These are phyloP conservation scores for Sceloporus tristichus DNA, from an alignment of 2,113 vertebrate species.

Conservation along the genomic window DNA sequence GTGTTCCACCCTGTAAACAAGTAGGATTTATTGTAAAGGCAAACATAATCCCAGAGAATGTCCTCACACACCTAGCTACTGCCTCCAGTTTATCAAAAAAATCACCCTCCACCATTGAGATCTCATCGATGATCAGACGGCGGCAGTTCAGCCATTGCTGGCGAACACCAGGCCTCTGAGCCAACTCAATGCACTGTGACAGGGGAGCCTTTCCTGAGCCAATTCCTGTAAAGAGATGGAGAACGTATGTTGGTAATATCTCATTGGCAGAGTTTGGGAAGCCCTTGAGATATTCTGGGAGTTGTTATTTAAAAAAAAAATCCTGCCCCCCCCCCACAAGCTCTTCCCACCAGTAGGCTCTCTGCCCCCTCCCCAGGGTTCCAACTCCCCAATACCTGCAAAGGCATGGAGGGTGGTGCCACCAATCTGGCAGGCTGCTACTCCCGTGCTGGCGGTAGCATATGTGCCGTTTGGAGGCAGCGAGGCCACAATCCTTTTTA, in stretches of 20 bases:
- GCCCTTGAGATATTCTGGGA: too few species aligned
- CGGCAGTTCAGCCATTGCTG: conserved; percentile 93
- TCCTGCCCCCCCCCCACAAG: too few species aligned
- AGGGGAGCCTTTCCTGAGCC: conserved; percentile 90
- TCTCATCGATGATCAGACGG: conserved; percentile 93
- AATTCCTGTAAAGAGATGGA: conserved; percentile 80
- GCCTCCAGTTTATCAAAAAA: conserved; percentile 96
- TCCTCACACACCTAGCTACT: conserved; percentile 85
- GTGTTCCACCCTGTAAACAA: background rate
- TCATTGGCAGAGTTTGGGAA: background rate
- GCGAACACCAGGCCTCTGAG: conserved; percentile 86
- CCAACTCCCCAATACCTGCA: conserved; percentile 80
- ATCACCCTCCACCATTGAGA: conserved; percentile 96
- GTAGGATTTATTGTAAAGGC: background rate
- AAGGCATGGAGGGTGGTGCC: conserved; percentile 94
- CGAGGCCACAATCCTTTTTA: conserved; percentile 93
- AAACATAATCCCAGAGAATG: background rate
- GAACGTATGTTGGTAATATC: too few species aligned
- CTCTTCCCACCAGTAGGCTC: too few species aligned
- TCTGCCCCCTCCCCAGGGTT: background rate
- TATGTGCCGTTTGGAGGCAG: conserved; percentile 93
- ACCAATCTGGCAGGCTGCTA: conserved; percentile 94
- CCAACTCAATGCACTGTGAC: conserved; percentile 92
- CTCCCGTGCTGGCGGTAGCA: conserved; percentile 95
- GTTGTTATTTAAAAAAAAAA: too few species aligned